phyloP scores from a whole-genome alignment of 2,888 invertebrate genomes.

The Tachina grossa region DNA sequence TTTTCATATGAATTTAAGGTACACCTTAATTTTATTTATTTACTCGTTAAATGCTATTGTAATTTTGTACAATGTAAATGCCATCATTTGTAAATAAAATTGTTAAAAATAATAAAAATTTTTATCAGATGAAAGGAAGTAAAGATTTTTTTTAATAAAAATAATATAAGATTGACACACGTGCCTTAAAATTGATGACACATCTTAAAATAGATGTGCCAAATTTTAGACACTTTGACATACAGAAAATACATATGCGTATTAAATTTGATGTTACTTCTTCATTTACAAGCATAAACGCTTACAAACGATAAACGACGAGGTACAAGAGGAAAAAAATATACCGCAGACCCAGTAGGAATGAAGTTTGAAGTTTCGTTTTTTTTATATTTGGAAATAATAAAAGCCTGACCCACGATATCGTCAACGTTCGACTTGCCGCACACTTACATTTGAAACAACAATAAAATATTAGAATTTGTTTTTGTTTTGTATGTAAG shows the following conservation, averaged over 20 bases:
- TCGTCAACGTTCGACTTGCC: too few relatives aligned
- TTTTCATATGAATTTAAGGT: background rate
- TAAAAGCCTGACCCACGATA: too few relatives aligned
- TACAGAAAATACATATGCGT: background rate
- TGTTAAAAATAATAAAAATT: background rate
- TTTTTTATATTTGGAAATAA: too few relatives aligned
- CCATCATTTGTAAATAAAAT: conserved; percentile 11
- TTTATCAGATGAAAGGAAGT: background rate
- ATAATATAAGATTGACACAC: conserved; percentile 12
- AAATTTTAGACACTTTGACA: conserved; percentile 15
- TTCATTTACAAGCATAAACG: too few relatives aligned
- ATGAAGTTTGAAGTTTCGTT: too few relatives aligned
- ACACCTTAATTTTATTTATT: conserved; percentile 16
- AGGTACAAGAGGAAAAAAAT: too few relatives aligned
- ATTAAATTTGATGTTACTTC: too few relatives aligned
- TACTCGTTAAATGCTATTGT: background rate
- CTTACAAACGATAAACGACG: too few relatives aligned
- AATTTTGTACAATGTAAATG: conserved; percentile 12
- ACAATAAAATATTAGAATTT: too few relatives aligned
- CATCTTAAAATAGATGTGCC: conserved; percentile 16
- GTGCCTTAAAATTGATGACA: conserved; percentile 41
- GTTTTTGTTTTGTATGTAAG: too few relatives aligned
- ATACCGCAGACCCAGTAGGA: too few relatives aligned
- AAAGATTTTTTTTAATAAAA: background rate
- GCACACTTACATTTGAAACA: too few relatives aligned